Percentiles rank a stretch among this genome's conserved stretches.
These are phyloP conservation scores for Oscheius onirici DNA, from an alignment of 2,888 invertebrate genomes.

Conservation along the genomic window DNA sequence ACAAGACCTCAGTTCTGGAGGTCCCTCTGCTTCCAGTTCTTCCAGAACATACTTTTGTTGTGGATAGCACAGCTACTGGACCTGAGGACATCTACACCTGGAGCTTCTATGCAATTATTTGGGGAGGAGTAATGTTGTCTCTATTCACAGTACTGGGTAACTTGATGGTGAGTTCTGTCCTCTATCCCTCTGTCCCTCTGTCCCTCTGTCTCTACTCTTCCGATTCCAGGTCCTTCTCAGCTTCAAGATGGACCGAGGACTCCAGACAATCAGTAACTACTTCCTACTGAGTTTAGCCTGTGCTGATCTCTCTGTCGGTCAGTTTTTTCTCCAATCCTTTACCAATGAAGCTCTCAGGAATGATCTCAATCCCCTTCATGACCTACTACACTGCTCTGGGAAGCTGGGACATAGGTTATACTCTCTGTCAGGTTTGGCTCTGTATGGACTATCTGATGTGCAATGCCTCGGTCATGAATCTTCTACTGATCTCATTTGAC, in stretches of 20 bases:
- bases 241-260: conserved; percentile 96
- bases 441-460: conserved; percentile 96
- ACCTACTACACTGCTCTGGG: conserved; percentile 85
- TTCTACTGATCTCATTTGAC: conserved; percentile 97
- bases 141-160: conserved; percentile 29
- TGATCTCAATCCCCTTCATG: conserved; percentile 96
- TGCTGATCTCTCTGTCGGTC: conserved; percentile 79
- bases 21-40: background rate
- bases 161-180: conserved; percentile 28
- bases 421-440: conserved; percentile 86
- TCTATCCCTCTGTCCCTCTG: background rate
- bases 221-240: conserved; percentile 94
- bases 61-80: background rate
- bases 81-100: background rate
- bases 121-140: conserved; percentile 6
- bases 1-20: background rate
- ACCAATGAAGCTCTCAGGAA: conserved; percentile 64
- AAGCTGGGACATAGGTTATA: conserved; percentile 87
- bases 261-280: conserved; percentile 97
- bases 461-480: conserved; percentile 95
- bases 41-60: background rate
- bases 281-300: conserved; percentile 91
- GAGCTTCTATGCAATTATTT: conserved; percentile 20
- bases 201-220: no score
- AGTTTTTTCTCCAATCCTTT: background rate